Conservation (phyloP, 1,140 invertebrate genomes). For the Drosophila bocki region DNA sequence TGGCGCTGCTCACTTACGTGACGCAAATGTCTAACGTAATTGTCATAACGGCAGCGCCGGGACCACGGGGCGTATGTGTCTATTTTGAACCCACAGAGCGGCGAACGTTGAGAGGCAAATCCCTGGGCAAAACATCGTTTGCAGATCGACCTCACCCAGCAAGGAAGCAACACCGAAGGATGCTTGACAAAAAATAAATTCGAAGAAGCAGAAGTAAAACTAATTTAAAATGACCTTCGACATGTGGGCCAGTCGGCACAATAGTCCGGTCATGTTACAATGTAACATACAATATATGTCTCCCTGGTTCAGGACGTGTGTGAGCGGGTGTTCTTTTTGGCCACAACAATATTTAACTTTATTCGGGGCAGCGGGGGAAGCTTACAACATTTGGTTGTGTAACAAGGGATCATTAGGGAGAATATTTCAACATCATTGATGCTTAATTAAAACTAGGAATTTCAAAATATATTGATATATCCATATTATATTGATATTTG, state of each 20-base stretch:
- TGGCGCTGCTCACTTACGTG: constrained; percentile 55
- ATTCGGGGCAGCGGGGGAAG: constrained; percentile 33
- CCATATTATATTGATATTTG: too few species aligned
- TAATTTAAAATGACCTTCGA: constrained; percentile 80
- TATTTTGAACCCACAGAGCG: constrained; percentile 22
- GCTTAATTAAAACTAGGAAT: too few species aligned
- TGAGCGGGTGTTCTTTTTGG: constrained; percentile 23
- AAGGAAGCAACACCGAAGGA: constrained; percentile 16
- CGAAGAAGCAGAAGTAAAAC: constrained; percentile 51
- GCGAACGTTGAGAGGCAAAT: constrained; percentile 41
- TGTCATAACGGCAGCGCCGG: constrained; percentile 60
- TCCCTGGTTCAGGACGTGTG: constrained; percentile 23
- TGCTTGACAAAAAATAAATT: constrained; percentile 29
- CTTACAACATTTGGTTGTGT: too few species aligned
- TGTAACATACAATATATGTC: constrained; percentile 34
- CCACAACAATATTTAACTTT: constrained; percentile 63
- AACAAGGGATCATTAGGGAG: too few species aligned
- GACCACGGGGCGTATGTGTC: constrained; percentile 35
- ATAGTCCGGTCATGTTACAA: constrained; percentile 66
- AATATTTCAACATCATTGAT: too few species aligned
- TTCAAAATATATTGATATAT: too few species aligned
- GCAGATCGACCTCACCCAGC: constrained; percentile 31
- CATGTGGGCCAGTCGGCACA: constrained; percentile 57
- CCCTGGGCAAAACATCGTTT: constrained; percentile 60
- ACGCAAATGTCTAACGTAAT: constrained; percentile 77